phyloP scores from a whole-genome alignment of 2,888 invertebrate genomes.

The Andrena dorsata region DNA sequence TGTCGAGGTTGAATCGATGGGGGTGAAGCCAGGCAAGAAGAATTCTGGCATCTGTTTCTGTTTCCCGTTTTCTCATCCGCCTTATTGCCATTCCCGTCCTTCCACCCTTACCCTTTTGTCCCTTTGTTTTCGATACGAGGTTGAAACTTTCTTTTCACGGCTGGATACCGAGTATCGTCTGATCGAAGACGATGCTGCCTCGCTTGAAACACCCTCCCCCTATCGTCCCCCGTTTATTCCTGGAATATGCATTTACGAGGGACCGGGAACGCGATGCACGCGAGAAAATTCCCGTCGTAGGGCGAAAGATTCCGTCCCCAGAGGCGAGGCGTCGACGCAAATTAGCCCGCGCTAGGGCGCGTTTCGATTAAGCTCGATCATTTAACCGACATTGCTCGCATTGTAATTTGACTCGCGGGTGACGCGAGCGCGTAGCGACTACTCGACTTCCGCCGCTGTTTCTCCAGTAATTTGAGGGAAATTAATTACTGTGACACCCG shows the following conservation, averaged over 20 bases:
- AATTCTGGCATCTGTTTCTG: slow-evolving; percentile 81
- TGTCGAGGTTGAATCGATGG: slow-evolving; percentile 73
- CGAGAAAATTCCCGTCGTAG: background rate
- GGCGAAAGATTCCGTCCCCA: background rate
- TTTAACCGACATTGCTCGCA: slow-evolving; percentile 53
- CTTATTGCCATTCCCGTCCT: slow-evolving; percentile 76
- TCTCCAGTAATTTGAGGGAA: slow-evolving; percentile 63
- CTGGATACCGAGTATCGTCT: slow-evolving; percentile 36
- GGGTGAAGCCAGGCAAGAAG: slow-evolving; percentile 73
- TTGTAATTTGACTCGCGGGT: slow-evolving; percentile 57
- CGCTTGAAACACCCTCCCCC: background rate
- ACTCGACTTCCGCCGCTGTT: slow-evolving; percentile 48
- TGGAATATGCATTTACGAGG: slow-evolving; percentile 5
- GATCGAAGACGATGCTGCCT: background rate
- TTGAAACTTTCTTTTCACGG: slow-evolving; percentile 41
- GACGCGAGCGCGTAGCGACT: slow-evolving; percentile 31
- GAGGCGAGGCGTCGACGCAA: slow-evolving; percentile 22
- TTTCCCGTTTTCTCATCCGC: slow-evolving; percentile 81
- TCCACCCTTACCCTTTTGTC: slow-evolving; percentile 31
- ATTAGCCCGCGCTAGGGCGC: slow-evolving; percentile 38
- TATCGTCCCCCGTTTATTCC: slow-evolving; percentile 27
- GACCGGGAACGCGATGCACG: background rate
- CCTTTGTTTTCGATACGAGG: slow-evolving; percentile 43
- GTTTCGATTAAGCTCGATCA: slow-evolving; percentile 55
- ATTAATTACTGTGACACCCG: slow-evolving; percentile 59